A percentile compares a stretch with the other conserved stretches of the same genome.
phyloP scores from a whole-genome alignment of 2,888 invertebrate genomes.

The Branchellion lobata region DNA sequence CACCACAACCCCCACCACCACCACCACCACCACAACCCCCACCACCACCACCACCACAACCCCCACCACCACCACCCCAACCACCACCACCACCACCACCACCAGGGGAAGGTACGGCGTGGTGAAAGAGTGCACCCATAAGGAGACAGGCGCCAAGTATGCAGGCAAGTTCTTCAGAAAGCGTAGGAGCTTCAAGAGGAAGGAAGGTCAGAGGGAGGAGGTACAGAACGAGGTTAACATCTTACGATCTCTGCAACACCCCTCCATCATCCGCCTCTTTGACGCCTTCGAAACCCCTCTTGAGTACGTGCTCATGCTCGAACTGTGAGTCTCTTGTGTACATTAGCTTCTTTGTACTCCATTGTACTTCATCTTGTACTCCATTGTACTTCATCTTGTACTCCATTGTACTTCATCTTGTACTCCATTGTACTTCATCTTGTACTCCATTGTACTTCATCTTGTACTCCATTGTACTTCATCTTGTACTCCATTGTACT shows the following conservation, averaged over 20 bases:
- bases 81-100: too few species aligned
- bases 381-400: too few species aligned
- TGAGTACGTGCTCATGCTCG: constrained; percentile 52
- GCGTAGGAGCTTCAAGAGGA: constrained; percentile 65
- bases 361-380: too few species aligned
- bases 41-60: too few species aligned
- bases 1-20: too few species aligned
- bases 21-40: too few species aligned
- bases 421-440: too few species aligned
- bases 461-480: too few species aligned
- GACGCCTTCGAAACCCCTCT: constrained; percentile 65
- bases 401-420: too few species aligned
- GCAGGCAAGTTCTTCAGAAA: constrained; percentile 72
- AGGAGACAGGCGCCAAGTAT: constrained; percentile 65
- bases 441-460: too few species aligned
- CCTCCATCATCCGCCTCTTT: constrained; percentile 69
- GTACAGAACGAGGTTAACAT: constrained; percentile 68
- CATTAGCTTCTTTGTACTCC: not conserved
- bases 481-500: too few species aligned
- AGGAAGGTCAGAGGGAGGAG: constrained; percentile 62
- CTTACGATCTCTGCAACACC: constrained; percentile 67
- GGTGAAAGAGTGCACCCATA: constrained; percentile 67
- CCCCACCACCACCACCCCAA: too few species aligned
- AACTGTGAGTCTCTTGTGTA: constrained; percentile 49
- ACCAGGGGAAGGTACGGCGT: constrained; percentile 70